These are phyloP conservation scores for Cryptotis parvus DNA, from an alignment of 2,113 vertebrate species.

Conservation along the genomic window DNA sequence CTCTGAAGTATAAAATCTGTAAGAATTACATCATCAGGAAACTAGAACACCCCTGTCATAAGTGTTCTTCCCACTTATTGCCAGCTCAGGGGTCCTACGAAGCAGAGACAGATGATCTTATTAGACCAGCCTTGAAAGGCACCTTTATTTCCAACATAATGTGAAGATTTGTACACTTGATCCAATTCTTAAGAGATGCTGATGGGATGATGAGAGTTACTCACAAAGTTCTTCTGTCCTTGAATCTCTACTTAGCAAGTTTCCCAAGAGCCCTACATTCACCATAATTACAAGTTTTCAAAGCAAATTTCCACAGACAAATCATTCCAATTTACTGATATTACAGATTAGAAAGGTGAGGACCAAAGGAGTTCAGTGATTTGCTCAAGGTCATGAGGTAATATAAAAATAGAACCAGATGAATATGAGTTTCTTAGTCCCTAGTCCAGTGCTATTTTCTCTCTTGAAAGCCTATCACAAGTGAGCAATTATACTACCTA, in stretches of 20 bases:
- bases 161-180: constrained; percentile 20
- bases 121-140: not conserved
- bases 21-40: constrained; percentile 18
- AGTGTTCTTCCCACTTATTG: not conserved
- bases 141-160: not conserved
- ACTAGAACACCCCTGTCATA: not conserved
- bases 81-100: not conserved
- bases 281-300: constrained; percentile 41
- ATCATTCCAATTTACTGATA: constrained; percentile 25
- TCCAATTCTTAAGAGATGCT: not conserved
- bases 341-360: not conserved
- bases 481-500: not conserved
- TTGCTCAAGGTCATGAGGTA: not conserved
- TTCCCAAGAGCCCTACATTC: not conserved
- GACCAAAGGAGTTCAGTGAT: not conserved
- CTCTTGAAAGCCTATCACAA: not conserved
- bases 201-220: not conserved
- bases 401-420: not conserved
- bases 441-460: not conserved
- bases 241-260: not conserved
- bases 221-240: not conserved
- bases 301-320: constrained; percentile 21
- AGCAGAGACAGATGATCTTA: not conserved
- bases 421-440: not conserved
- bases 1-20: constrained; percentile 23